These are phyloP conservation scores for Apodemus speciosus DNA, from an alignment of 2,113 vertebrate species.

Conservation along the genomic window DNA sequence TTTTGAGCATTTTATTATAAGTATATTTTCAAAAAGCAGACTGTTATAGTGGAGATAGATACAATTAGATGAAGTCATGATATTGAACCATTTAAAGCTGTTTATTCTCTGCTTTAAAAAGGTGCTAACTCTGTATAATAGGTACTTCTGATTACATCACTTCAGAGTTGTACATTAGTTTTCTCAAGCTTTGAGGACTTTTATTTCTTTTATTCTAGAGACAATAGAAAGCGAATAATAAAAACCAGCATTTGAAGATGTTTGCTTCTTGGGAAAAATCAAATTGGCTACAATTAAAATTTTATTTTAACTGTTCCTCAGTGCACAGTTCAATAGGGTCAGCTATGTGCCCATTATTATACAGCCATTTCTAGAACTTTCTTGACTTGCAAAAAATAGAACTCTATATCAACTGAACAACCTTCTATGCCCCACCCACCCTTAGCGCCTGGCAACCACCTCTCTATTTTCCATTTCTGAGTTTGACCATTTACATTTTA, in stretches of 20 bases:
- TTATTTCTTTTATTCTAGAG: conserved; percentile 54
- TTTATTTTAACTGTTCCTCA: neutral
- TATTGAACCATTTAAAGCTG: conserved; percentile 48
- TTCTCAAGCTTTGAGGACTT: conserved; percentile 55
- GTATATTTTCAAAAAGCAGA: conserved; percentile 33
- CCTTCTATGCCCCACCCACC: neutral
- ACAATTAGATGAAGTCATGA: neutral
- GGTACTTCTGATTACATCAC: conserved; percentile 1
- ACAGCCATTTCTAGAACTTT: neutral
- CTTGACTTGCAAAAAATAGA: conserved; percentile 8
- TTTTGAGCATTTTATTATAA: neutral
- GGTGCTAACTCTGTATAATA: accelerated
- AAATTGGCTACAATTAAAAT: conserved; percentile 67
- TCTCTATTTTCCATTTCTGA: neutral
- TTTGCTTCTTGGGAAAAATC: conserved; percentile 78
- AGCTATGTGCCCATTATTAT: neutral
- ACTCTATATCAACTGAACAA: neutral
- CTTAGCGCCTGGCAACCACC: neutral
- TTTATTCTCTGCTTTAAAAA: conserved; percentile 11
- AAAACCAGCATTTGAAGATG: conserved; percentile 55
- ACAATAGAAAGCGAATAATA: conserved; percentile 60
- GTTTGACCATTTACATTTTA: neutral
- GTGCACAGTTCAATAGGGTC: neutral
- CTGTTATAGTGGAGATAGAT: neutral
- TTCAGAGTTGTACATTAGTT: neutral